These are phyloP conservation scores for Tachyglossus aculeatus DNA, from an alignment of 2,797 vertebrate species.

Conservation along the genomic window DNA sequence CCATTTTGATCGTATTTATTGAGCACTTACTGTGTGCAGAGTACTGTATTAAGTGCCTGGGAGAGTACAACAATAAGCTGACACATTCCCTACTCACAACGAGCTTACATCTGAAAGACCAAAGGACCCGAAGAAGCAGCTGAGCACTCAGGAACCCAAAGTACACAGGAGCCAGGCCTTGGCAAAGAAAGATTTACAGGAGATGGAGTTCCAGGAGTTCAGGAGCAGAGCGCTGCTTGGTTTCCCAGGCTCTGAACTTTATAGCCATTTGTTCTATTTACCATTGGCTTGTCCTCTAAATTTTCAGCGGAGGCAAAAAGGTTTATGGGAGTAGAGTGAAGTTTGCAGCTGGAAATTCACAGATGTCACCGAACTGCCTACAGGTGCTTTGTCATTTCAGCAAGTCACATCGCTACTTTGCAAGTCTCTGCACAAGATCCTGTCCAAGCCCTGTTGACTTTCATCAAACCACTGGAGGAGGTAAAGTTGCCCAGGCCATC, in stretches of 20 bases:
- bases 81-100: too few species aligned
- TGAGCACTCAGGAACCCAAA: neutral
- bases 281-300: neutral
- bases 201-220: neutral
- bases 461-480: too few species aligned
- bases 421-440: accelerated
- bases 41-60: too few species aligned
- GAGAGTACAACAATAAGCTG: too few species aligned
- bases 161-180: neutral
- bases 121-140: neutral
- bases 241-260: neutral
- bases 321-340: accelerated
- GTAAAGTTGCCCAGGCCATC: accelerated
- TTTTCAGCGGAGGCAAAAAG: neutral
- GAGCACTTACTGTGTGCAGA: too few species aligned
- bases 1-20: too few species aligned
- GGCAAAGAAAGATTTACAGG: neutral
- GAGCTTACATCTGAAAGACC: neutral
- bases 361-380: accelerated
- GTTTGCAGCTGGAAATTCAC: neutral
- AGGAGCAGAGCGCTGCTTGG: accelerated
- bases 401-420: neutral
- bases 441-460: too few species aligned
- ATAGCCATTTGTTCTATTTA: accelerated
- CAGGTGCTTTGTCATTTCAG: neutral